These are phyloP conservation scores for Oegoconia quadripuncta DNA, from an alignment of 2,888 invertebrate species.

Conservation along the genomic window DNA sequence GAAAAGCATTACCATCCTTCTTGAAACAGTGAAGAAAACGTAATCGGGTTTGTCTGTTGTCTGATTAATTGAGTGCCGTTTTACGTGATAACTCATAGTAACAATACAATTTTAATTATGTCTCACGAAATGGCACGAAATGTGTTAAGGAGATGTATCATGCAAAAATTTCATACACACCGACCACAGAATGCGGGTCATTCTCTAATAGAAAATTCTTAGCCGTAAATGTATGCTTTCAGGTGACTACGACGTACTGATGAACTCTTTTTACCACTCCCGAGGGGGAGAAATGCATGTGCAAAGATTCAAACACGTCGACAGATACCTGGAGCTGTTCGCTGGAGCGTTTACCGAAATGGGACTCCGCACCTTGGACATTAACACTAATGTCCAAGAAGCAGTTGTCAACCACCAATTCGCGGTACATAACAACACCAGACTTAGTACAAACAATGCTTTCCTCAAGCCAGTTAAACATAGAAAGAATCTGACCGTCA, in stretches of 20 bases:
- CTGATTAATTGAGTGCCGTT: too few relatives aligned
- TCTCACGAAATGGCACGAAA: too few relatives aligned
- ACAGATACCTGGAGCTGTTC: slow-evolving; percentile 62
- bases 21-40: too few relatives aligned
- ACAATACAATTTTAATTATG: too few relatives aligned
- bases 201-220: too few relatives aligned
- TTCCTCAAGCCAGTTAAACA: slow-evolving; percentile 62
- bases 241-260: slow-evolving; percentile 71
- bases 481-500: slow-evolving; percentile 59
- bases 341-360: slow-evolving; percentile 60
- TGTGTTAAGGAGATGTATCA: too few relatives aligned
- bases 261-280: slow-evolving; percentile 67
- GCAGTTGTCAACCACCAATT: slow-evolving; percentile 68
- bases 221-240: slow-evolving; percentile 21
- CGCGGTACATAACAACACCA: slow-evolving; percentile 60
- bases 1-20: too few relatives aligned
- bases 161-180: too few relatives aligned
- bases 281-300: slow-evolving; percentile 69
- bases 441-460: slow-evolving; percentile 64
- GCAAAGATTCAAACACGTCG: slow-evolving; percentile 63
- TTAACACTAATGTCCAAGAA: slow-evolving; percentile 64
- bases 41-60: too few relatives aligned
- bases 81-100: too few relatives aligned
- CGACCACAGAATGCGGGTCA: too few relatives aligned
- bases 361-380: slow-evolving; percentile 61